Percentiles rank a stretch among this genome's conserved stretches.
phyloP scores from a whole-genome alignment of 2,797 vertebrate genomes.

The Petrocephalus sullivani region DNA sequence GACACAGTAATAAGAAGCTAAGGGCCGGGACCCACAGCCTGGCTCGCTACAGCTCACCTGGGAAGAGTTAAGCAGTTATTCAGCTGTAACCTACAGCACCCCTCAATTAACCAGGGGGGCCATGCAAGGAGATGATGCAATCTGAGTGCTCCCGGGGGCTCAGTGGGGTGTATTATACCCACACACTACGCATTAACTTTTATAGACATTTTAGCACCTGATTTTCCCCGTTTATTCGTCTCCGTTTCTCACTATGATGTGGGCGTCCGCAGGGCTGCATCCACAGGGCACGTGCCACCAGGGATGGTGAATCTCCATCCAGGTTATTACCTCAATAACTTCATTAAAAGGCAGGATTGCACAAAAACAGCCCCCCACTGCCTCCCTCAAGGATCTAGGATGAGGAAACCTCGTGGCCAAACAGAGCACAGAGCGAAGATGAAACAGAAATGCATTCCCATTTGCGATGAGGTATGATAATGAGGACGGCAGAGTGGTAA shows the following conservation, averaged over 20 bases:
- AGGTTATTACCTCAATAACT: not conserved
- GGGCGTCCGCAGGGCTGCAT: not conserved
- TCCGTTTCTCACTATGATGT: not conserved
- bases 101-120: not conserved
- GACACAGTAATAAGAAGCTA: not conserved
- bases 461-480: not conserved
- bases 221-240: not conserved
- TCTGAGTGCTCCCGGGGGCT: not conserved
- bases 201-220: not conserved
- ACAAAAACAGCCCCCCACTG: not conserved
- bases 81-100: not conserved
- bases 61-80: not conserved
- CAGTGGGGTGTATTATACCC: not conserved
- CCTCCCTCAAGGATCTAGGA: not conserved
- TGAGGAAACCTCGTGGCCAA: not conserved
- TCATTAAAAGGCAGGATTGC: not conserved
- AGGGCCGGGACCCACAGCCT: not conserved
- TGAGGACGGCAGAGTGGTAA: too few species aligned
- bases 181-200: conserved; percentile 7
- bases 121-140: not conserved
- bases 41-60: not conserved
- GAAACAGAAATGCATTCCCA: not conserved
- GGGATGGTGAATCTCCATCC: not conserved
- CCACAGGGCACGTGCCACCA: not conserved
- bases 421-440: not conserved